These are phyloP conservation scores for Fissipunctia ypsillon DNA, from an alignment of 2,888 invertebrate genomes.

Conservation along the genomic window DNA sequence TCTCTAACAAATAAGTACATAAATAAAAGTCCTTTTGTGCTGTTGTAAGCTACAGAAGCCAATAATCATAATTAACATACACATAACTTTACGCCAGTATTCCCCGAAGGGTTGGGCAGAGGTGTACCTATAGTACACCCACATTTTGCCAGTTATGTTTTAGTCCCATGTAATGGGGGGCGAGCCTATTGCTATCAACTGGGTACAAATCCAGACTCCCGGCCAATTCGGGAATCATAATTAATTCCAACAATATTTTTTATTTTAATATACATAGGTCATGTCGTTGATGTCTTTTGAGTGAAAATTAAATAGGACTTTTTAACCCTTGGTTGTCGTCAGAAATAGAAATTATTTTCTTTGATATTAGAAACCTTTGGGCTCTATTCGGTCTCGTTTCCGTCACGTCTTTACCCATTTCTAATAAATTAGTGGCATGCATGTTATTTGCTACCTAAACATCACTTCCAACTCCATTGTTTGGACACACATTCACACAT, in stretches of 20 bases:
- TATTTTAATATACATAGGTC: neutral
- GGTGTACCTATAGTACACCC: too few species aligned
- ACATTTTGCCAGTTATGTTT: too few species aligned
- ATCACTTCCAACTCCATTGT: slow-evolving; percentile 30
- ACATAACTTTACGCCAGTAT: too few species aligned
- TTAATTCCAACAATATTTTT: neutral
- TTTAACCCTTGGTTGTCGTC: neutral
- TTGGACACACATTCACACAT: neutral
- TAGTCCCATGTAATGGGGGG: too few species aligned
- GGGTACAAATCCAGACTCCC: too few species aligned
- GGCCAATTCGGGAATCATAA: too few species aligned
- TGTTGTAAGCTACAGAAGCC: neutral
- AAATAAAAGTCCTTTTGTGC: neutral
- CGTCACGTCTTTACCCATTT: neutral
- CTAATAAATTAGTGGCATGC: neutral
- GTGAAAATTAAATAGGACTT: neutral
- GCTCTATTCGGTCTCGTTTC: neutral
- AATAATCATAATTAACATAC: neutral
- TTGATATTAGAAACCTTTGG: too few species aligned
- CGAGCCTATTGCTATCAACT: too few species aligned
- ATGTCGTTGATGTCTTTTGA: slow-evolving; percentile 15
- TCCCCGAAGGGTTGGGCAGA: too few species aligned
- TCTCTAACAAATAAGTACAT: neutral
- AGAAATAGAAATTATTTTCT: too few species aligned
- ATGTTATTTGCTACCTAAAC: neutral